Conservation (phyloP, 2,797 vertebrate species). For the Denticeps clupeoides region DNA sequence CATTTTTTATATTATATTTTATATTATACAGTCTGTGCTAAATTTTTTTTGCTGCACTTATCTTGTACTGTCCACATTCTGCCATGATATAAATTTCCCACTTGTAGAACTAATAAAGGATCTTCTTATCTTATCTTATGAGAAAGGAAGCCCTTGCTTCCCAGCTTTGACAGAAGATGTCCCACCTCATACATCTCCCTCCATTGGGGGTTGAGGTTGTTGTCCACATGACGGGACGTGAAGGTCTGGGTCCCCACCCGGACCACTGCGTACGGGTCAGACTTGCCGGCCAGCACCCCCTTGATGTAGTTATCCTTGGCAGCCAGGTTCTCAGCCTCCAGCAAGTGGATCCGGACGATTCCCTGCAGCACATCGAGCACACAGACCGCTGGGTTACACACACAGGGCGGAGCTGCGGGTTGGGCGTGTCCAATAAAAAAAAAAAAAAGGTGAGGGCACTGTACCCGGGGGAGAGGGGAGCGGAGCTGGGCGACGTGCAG, state of each 20-base stretch:
- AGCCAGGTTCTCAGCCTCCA: slow-evolving; percentile 70
- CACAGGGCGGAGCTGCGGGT: too few relatives aligned
- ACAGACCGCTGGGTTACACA: too few relatives aligned
- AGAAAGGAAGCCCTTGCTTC: too few relatives aligned
- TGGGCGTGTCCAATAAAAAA: background rate
- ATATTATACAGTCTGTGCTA: too few relatives aligned
- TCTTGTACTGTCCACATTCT: too few relatives aligned
- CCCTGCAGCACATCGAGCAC: slow-evolving; percentile 50
- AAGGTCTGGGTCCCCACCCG: slow-evolving; percentile 84
- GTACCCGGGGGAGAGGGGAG: slow-evolving; percentile 87
- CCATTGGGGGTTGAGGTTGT: slow-evolving; percentile 83
- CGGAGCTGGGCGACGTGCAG: slow-evolving; percentile 82
- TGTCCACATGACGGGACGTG: slow-evolving; percentile 77
- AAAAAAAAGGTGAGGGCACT: slow-evolving; percentile 20
- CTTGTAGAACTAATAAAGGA: too few relatives aligned
- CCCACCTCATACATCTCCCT: slow-evolving; percentile 84
- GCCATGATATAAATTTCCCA: too few relatives aligned
- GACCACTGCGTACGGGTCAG: slow-evolving; percentile 80
- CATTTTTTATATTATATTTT: too few relatives aligned
- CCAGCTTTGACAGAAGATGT: too few relatives aligned
- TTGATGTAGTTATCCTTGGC: slow-evolving; percentile 84
- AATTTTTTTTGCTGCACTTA: too few relatives aligned
- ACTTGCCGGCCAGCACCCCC: slow-evolving; percentile 81
- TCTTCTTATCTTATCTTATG: too few relatives aligned
- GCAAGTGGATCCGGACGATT: slow-evolving; percentile 78